These are phyloP conservation scores for Epizoanthus illoricatus DNA, from an alignment of 92 coral and sea anemone genomes.

Conservation along the genomic window DNA sequence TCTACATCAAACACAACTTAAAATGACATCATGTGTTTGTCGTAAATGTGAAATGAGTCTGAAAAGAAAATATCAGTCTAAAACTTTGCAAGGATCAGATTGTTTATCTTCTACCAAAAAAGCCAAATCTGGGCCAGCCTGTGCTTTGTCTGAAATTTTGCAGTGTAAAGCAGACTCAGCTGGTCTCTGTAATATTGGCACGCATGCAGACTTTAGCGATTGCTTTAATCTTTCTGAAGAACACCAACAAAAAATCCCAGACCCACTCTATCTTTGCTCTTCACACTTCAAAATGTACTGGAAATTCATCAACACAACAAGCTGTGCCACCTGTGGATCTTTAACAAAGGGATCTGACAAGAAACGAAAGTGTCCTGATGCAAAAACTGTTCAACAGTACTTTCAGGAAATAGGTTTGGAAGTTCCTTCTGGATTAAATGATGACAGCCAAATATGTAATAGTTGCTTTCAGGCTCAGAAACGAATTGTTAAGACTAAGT, in stretches of 20 bases:
- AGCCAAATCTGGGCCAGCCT: slow-evolving; percentile 3
- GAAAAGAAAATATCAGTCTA: slow-evolving; percentile 12
- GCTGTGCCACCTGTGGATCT: slow-evolving; percentile 7
- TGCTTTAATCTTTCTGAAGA: not conserved
- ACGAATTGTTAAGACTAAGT: not conserved
- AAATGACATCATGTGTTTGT: slow-evolving; percentile 20
- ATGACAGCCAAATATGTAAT: no score
- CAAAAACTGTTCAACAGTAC: no score
- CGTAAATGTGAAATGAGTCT: slow-evolving; percentile 15
- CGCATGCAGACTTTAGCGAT: not conserved
- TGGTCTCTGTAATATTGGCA: slow-evolving; percentile 1
- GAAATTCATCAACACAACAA: slow-evolving; percentile 8
- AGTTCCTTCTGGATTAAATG: no score
- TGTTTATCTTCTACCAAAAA: not conserved
- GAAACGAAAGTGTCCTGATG: not conserved
- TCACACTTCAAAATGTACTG: not conserved
- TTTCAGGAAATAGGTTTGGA: no score
- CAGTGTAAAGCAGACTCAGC: slow-evolving; percentile 6
- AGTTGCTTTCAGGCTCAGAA: not conserved
- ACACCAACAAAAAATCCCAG: slow-evolving; percentile 6
- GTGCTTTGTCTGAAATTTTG: slow-evolving; percentile 5
- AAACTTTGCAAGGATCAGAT: not conserved
- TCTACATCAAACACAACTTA: slow-evolving; percentile 9
- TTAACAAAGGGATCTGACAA: slow-evolving; percentile 7
- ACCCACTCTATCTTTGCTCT: not conserved